A percentile compares a stretch with the other conserved stretches of the same genome.
Conservation (phyloP, 2,797 vertebrate species). For the Sciurus carolinensis region DNA sequence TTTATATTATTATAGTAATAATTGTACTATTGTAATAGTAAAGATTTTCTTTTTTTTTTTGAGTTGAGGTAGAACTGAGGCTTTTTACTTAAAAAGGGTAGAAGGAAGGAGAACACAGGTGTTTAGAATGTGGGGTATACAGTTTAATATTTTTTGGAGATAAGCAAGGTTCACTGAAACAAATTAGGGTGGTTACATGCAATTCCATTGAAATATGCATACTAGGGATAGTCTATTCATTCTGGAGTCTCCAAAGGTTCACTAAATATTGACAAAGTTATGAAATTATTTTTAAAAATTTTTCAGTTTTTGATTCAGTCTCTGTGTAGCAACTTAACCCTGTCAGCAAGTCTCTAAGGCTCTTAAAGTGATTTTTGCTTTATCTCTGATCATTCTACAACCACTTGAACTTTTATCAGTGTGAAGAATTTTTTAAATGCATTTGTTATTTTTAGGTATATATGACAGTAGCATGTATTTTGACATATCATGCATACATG, state of each 20-base stretch:
- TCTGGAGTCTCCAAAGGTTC: background rate
- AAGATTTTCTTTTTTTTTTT: too few relatives aligned
- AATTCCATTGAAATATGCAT: background rate
- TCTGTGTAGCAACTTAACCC: background rate
- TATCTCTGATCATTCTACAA: background rate
- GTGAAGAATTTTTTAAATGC: background rate
- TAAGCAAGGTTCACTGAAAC: background rate
- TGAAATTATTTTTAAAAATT: too few relatives aligned
- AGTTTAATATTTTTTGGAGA: background rate
- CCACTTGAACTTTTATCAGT: background rate
- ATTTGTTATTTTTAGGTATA: too few relatives aligned
- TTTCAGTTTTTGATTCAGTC: background rate
- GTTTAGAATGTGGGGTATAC: background rate
- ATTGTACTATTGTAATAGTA: too few relatives aligned
- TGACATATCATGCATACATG: too few relatives aligned
- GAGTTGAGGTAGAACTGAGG: background rate
- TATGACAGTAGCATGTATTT: too few relatives aligned
- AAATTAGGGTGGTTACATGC: background rate
- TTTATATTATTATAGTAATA: too few relatives aligned
- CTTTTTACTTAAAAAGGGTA: too few relatives aligned
- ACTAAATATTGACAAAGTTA: too few relatives aligned
- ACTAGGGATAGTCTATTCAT: background rate
- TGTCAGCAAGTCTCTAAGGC: background rate
- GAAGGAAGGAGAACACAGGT: background rate
- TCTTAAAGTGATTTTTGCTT: background rate